Evolutionary conservation across 2,797 vertebrate genomes (phyloP).

Genomic region (Fratercula arctica): DNA sequence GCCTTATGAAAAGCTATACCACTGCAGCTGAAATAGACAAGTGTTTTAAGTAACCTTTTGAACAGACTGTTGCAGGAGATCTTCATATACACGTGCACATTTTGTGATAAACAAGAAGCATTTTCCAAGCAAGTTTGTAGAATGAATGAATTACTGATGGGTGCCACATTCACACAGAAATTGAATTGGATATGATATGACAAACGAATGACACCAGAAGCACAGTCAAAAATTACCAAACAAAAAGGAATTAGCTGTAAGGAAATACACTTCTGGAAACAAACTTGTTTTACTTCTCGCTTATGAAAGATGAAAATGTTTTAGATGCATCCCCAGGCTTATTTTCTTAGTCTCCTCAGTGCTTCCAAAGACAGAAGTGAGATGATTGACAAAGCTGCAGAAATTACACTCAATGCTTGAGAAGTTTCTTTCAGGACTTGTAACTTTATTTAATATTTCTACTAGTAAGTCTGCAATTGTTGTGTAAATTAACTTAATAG

Average conservation of each 20-base stretch:
- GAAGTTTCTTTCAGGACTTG: not conserved
- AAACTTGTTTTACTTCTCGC: not conserved
- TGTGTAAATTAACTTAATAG: not conserved
- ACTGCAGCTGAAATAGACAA: not conserved
- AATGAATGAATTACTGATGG: not conserved
- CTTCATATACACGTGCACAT: not conserved
- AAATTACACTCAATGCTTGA: not conserved
- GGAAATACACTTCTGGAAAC: not conserved
- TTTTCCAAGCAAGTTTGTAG: not conserved
- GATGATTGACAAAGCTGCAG: not conserved
- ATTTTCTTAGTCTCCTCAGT: not conserved
- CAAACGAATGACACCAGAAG: not conserved
- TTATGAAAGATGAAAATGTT: not conserved
- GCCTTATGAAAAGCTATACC: not conserved
- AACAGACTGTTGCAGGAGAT: not conserved
- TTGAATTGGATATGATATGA: not conserved
- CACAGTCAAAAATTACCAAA: not conserved
- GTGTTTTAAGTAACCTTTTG: not conserved
- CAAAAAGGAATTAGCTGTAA: not conserved
- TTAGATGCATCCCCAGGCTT: not conserved
- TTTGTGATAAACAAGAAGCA: not conserved
- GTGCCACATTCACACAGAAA: not conserved
- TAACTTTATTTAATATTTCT: not conserved
- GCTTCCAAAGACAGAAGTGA: not conserved
- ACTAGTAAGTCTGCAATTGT: not conserved